These are phyloP conservation scores for Macropus fuliginosus DNA, from an alignment of 2,797 vertebrate species.

Conservation along the genomic window DNA sequence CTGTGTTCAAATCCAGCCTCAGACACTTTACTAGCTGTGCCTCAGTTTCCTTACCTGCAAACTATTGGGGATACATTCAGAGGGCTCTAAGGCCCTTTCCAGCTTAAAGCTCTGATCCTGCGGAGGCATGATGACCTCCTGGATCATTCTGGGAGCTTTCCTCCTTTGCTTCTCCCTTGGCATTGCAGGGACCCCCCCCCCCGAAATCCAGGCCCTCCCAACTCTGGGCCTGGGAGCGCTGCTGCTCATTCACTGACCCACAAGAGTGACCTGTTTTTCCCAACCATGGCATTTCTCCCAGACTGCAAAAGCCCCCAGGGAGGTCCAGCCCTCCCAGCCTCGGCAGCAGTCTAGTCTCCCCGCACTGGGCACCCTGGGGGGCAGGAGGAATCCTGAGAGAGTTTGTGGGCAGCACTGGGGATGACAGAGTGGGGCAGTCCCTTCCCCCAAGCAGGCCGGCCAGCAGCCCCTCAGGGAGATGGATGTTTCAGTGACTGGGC, in stretches of 20 bases:
- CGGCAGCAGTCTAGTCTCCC: no score
- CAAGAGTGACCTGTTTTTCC: background rate
- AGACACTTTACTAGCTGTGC: background rate
- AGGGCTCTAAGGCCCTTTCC: no score
- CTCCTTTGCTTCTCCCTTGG: background rate
- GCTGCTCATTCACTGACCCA: background rate
- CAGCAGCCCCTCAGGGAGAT: conserved; percentile 57
- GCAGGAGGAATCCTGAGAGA: no score
- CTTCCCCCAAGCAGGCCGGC: background rate
- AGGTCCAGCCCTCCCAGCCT: no score
- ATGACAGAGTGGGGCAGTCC: background rate
- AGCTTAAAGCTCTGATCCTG: no score
- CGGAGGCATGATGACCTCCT: no score
- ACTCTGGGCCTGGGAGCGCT: background rate
- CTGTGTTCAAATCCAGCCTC: no score
- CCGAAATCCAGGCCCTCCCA: background rate
- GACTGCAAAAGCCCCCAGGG: no score
- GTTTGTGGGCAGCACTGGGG: no score
- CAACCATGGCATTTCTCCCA: background rate
- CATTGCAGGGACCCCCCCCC: background rate
- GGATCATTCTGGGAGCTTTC: no score
- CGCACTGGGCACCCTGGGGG: no score
- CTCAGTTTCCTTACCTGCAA: background rate
- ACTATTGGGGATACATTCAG: no score
- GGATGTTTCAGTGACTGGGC: conserved; percentile 78